phyloP scores from a whole-genome alignment of 2,113 vertebrate species.

The Upupa epops region DNA sequence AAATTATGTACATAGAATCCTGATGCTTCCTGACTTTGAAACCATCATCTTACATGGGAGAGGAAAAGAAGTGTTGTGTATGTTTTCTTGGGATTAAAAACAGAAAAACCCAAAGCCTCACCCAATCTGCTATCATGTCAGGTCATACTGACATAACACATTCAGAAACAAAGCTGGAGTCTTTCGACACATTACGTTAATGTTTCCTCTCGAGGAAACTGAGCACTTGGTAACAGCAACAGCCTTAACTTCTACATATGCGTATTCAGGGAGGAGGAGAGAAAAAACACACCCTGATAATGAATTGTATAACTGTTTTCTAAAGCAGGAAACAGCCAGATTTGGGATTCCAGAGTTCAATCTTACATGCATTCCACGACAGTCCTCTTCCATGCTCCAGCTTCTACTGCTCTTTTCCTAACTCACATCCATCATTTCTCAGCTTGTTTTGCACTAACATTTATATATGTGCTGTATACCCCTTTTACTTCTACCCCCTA shows the following conservation, averaged over 20 bases:
- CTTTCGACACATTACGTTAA: background rate
- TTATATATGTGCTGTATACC: background rate
- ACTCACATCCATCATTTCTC: background rate
- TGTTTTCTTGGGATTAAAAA: background rate
- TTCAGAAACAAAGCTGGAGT: background rate
- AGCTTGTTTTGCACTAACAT: background rate
- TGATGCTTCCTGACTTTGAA: background rate
- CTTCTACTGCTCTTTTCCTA: background rate
- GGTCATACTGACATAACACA: constrained; percentile 6
- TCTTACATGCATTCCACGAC: background rate
- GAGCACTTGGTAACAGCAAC: background rate
- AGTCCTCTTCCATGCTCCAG: background rate
- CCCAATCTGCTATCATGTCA: background rate
- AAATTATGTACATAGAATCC: background rate
- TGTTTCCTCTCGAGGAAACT: constrained; percentile 10
- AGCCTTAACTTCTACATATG: background rate
- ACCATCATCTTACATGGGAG: background rate
- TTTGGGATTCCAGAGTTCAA: background rate
- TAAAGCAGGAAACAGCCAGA: background rate
- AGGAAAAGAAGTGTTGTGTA: background rate
- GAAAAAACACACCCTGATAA: background rate
- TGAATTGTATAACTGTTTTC: background rate
- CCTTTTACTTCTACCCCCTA: background rate
- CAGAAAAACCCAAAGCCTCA: background rate
- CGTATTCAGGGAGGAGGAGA: background rate